Evolutionary conservation across 2,113 vertebrate genomes (phyloP).

Genomic region (Macroglossus sobrinus): DNA sequence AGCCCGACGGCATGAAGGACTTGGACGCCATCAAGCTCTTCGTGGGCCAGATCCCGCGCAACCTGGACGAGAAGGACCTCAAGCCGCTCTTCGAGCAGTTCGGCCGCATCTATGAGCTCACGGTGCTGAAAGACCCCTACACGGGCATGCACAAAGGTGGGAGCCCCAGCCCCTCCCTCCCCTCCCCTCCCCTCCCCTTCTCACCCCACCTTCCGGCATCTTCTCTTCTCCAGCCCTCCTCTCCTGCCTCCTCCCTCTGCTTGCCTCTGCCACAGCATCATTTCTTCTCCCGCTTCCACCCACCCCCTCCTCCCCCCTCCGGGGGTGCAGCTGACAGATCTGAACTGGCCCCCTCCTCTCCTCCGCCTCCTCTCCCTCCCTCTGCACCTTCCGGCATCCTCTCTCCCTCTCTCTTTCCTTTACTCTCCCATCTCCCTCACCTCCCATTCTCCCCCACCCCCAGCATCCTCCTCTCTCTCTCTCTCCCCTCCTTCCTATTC

Average conservation of each 20-base stretch:
- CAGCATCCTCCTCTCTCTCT: not conserved
- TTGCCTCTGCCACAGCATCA: not conserved
- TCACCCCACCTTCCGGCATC: not conserved
- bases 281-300: not conserved
- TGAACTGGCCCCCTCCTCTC: not conserved
- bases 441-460: not conserved
- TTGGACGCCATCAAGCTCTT: slow-evolving; percentile 99
- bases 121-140: slow-evolving; percentile 98
- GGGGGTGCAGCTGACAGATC: slow-evolving; percentile 35
- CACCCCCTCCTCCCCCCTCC: not conserved
- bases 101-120: slow-evolving; percentile 98
- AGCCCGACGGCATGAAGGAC: slow-evolving; percentile 96
- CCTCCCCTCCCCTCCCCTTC: no score
- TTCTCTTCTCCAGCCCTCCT: not conserved
- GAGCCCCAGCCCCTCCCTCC: slow-evolving; percentile 52
- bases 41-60: slow-evolving; percentile 98
- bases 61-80: slow-evolving; percentile 97
- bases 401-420: not conserved
- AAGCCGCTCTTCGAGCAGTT: slow-evolving; percentile 98
- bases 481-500: not conserved
- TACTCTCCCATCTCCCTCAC: not conserved
- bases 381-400: slow-evolving; percentile 18
- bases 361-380: not conserved
- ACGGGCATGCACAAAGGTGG: slow-evolving; percentile 99
- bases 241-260: not conserved